A percentile compares a stretch with the other conserved stretches of the same genome.
Conservation (phyloP, 2,888 invertebrate species). For the Acanthosepion lycidas region DNA sequence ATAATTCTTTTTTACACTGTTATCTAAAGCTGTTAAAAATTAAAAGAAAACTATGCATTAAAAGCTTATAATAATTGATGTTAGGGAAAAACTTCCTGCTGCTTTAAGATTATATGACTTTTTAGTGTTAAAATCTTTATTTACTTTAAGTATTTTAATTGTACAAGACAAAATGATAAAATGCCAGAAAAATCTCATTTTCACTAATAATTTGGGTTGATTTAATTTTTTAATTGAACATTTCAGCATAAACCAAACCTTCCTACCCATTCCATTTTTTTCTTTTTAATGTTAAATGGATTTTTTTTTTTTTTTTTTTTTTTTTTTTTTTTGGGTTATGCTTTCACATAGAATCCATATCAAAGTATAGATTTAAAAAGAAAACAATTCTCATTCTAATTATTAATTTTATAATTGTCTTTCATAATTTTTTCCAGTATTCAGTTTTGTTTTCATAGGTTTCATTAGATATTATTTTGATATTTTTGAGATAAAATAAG, state of each 20-base stretch:
- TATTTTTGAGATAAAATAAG: conserved; percentile 40
- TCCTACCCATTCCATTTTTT: not conserved
- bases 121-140: too few relatives aligned
- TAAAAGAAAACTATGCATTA: not conserved
- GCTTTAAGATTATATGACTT: not conserved
- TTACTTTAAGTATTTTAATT: too few relatives aligned
- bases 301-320: not conserved
- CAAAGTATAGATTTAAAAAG: not conserved
- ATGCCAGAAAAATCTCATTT: too few relatives aligned
- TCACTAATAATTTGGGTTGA: too few relatives aligned
- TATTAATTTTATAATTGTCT: not conserved
- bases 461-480: conserved; percentile 42
- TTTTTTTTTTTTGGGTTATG: not conserved
- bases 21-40: too few relatives aligned
- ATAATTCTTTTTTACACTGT: too few relatives aligned
- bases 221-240: not conserved
- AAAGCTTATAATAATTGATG: conserved; percentile 9
- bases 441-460: not conserved
- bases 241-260: not conserved
- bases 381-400: not conserved
- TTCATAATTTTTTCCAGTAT: not conserved
- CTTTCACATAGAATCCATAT: conserved; percentile 23
- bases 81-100: not conserved
- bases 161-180: too few relatives aligned
- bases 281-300: not conserved